A percentile compares a stretch with the other conserved stretches of the same genome.
phyloP scores from a whole-genome alignment of 2,888 invertebrate genomes.

The Taenaris catops region DNA sequence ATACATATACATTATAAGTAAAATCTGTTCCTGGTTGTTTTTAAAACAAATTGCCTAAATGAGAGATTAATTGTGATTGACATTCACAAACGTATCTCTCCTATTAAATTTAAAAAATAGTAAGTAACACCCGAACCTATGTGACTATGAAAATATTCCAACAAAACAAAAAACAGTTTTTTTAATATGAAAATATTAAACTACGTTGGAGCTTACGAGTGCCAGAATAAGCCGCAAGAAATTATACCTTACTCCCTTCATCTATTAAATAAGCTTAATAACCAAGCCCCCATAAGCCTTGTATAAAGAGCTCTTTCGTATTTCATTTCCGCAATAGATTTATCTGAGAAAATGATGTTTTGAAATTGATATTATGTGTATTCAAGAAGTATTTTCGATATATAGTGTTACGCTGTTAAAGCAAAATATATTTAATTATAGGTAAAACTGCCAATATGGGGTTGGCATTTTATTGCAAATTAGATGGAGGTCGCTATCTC shows the following conservation, averaged over 20 bases:
- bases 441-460: constrained; percentile 18
- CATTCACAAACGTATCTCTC: no score
- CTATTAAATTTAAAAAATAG: no score
- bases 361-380: constrained; percentile 38
- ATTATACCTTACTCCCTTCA: constrained; percentile 10
- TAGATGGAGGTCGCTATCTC: no score
- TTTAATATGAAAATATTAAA: no score
- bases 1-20: no score
- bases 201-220: constrained; percentile 20
- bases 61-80: no score
- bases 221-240: constrained; percentile 12
- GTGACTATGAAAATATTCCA: no score
- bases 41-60: no score
- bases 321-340: constrained; percentile 9
- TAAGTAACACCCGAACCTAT: no score
- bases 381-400: constrained; percentile 70
- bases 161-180: no score
- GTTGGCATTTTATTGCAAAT: constrained; percentile 18
- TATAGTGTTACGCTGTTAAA: constrained; percentile 68
- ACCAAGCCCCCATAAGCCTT: constrained; percentile 4
- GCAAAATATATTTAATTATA: constrained; percentile 24
- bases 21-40: no score
- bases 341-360: constrained; percentile 13
- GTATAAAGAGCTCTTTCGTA: constrained; percentile 3
- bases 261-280: constrained; percentile 14